Percentiles rank a stretch among this genome's conserved stretches.
Evolutionary conservation across 1,140 invertebrate genomes (phyloP).

Genomic region (Heliconius nattereri): DNA sequence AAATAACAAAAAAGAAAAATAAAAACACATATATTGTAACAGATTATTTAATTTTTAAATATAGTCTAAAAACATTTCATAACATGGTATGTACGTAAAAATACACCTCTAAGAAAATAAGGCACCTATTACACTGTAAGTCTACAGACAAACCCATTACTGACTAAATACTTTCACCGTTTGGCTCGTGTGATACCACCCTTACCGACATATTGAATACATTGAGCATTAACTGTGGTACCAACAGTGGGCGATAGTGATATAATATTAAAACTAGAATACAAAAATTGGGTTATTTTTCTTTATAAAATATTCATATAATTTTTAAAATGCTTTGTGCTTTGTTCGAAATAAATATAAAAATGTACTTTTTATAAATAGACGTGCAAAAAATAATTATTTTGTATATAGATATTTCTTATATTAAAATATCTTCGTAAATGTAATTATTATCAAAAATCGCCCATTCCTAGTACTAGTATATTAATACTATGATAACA

Average conservation of each 20-base stretch:
- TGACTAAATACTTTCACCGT: slow-evolving; percentile 60
- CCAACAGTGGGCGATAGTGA: slow-evolving; percentile 20
- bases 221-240: slow-evolving; percentile 47
- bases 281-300: no score
- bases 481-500: background rate
- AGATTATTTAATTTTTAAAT: slow-evolving; percentile 73
- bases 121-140: slow-evolving; percentile 60
- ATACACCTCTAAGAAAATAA: slow-evolving; percentile 71
- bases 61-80: slow-evolving; percentile 70
- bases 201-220: slow-evolving; percentile 36
- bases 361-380: background rate
- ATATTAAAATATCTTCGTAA: background rate
- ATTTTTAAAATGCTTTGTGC: background rate
- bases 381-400: no score
- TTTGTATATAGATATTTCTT: background rate
- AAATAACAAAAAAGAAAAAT: slow-evolving; percentile 35
- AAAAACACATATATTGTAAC: slow-evolving; percentile 57
- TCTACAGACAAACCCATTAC: slow-evolving; percentile 50
- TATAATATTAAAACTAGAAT: background rate
- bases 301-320: background rate
- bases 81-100: slow-evolving; percentile 78
- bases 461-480: slow-evolving; percentile 16
- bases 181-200: slow-evolving; percentile 40
- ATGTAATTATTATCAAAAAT: slow-evolving; percentile 10
- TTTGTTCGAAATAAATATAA: no score